Percentiles rank a stretch among this genome's conserved stretches.
Evolutionary conservation across 2,113 vertebrate genomes (phyloP).

Genomic region (Ondatra zibethicus): DNA sequence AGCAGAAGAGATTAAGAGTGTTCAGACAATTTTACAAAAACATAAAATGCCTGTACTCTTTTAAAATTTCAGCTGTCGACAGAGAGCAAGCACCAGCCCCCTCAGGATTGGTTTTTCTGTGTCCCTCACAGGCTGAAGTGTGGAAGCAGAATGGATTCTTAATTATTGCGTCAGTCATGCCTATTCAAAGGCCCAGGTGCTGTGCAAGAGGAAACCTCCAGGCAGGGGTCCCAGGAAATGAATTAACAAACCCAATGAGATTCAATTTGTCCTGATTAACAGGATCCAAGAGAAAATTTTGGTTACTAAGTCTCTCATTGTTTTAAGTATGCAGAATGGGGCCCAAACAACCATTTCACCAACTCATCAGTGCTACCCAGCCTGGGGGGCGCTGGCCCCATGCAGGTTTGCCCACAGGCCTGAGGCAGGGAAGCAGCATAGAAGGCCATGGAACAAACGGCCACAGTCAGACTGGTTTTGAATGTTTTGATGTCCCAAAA

Average conservation of each 20-base stretch:
- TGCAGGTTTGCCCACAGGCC: neutral
- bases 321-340: neutral
- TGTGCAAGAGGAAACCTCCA: neutral
- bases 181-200: neutral
- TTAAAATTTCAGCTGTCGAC: neutral
- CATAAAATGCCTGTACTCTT: neutral
- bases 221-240: neutral
- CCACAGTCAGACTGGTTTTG: neutral
- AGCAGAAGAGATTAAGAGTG: neutral
- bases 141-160: fast-evolving
- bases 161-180: neutral
- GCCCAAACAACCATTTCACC: neutral
- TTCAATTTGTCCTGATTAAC: neutral
- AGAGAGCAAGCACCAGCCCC: neutral
- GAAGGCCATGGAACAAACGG: neutral
- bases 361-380: neutral
- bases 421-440: neutral
- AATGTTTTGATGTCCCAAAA: neutral
- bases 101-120: too few species aligned
- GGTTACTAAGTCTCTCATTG: neutral
- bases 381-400: fast-evolving
- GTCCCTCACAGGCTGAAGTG: neutral
- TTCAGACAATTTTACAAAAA: neutral
- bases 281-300: neutral
- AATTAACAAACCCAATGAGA: neutral